phyloP scores from a whole-genome alignment of 2,797 vertebrate species.

The Sebastes hubbsi region DNA sequence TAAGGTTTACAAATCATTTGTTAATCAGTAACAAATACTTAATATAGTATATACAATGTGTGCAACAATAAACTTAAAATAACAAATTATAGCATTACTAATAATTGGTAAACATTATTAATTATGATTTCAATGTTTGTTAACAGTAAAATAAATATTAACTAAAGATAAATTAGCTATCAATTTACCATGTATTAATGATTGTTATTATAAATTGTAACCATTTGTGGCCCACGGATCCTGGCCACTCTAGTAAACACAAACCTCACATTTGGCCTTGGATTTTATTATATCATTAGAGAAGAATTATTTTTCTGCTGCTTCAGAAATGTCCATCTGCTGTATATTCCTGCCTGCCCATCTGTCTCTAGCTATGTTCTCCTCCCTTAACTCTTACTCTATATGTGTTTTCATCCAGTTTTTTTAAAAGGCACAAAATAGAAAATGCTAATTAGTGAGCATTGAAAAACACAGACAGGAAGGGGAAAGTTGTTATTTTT shows the following conservation, averaged over 20 bases:
- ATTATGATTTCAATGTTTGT: too few species aligned
- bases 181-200: too few species aligned
- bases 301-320: not conserved
- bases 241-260: not conserved
- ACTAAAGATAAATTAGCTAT: too few species aligned
- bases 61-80: too few species aligned
- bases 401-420: not conserved
- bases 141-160: too few species aligned
- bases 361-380: constrained; percentile 3
- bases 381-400: not conserved
- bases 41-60: too few species aligned
- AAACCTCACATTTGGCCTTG: not conserved
- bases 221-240: not conserved
- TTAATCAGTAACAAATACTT: too few species aligned
- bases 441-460: constrained; percentile 11
- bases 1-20: too few species aligned
- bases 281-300: constrained; percentile 2
- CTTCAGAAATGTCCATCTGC: constrained; percentile 12
- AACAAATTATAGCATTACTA: too few species aligned
- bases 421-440: not conserved
- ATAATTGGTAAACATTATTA: too few species aligned
- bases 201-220: too few species aligned
- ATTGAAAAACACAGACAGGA: not conserved
- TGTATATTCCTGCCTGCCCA: not conserved
- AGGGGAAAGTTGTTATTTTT: not conserved